Base-by-base conservation (phyloP, 2,888 invertebrate species). In the Adelognathus sp. region DNA sequence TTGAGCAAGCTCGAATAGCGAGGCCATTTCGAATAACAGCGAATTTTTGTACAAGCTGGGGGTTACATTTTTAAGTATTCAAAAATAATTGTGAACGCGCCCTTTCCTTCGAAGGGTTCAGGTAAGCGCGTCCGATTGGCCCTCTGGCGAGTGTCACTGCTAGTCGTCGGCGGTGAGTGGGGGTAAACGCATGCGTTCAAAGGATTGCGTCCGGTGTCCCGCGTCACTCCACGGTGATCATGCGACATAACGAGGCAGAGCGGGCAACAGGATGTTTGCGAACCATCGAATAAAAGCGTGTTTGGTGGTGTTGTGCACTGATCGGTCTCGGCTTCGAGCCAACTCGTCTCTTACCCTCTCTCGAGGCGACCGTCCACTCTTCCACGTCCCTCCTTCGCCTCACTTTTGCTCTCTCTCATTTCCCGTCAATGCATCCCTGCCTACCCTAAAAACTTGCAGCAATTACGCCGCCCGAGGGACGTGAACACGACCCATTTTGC, bases 181-280 rank as follows among this genome's bases (percentile, higher is more conserved):
- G 7, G 52, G 6, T n/a, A 7, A 27, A 16, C 9, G 16, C 21
- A 63, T 50, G 50, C 50, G 39, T 16, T 11, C 36, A 27, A 11
- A 56, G 73, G 70, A 83, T 84, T 84, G 79, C 76, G 74, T 84
- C n/a, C n/a, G n/a, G n/a, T 83, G 64, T 64, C 27, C 11, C 21
- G 21, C 16, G 14, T 71, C 44, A 54, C 64, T 73, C 33, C 67
- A 44, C 64, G 75, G 81, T 80, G 80, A 86, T 85, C 73, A 84
- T 85, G 60, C 63, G 33, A n/a, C 75, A 82, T 83, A 82, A 84
- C 29, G 82, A 83, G n/a, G 70, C 61, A 24, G 36, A 41, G 41
- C n/a, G n/a, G 61, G 63, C 61, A n/a, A 50, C 24, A 33, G 29
- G 29, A n/a, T n/a, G 46, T 70, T 63, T 56, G 63, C 61, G 24